Percentiles rank a stretch among this genome's conserved stretches.
phyloP scores from a whole-genome alignment of 2,888 invertebrate genomes.

The Agrotis exclamationis region DNA sequence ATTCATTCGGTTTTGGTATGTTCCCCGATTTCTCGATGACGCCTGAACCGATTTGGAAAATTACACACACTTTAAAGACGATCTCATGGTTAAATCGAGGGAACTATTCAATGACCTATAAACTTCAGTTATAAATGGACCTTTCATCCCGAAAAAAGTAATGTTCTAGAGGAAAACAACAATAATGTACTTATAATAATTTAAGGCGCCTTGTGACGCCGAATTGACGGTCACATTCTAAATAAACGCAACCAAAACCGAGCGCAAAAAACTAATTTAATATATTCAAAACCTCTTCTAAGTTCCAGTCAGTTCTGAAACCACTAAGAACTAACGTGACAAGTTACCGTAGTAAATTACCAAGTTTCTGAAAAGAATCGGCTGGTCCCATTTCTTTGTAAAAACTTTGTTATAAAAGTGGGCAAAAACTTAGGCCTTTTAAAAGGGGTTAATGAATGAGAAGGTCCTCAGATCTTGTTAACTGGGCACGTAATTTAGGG shows the following conservation, averaged over 20 bases:
- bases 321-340: conserved; percentile 46
- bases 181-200: too few relatives aligned
- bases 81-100: too few relatives aligned
- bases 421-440: conserved; percentile 38
- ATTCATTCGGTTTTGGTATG: too few relatives aligned
- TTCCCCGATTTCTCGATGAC: too few relatives aligned
- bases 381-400: conserved; percentile 46
- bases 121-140: too few relatives aligned
- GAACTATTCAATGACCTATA: too few relatives aligned
- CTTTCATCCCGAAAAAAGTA: too few relatives aligned
- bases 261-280: background rate
- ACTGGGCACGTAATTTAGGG: conserved; percentile 42
- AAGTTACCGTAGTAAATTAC: conserved; percentile 60
- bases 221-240: too few relatives aligned
- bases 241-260: background rate
- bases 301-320: conserved; percentile 36
- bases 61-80: too few relatives aligned
- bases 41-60: too few relatives aligned
- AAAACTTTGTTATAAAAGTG: conserved; percentile 44
- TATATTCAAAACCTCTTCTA: conserved; percentile 35
- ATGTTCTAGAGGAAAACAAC: too few relatives aligned
- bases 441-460: conserved; percentile 54
- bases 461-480: conserved; percentile 23
- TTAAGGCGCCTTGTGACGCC: too few relatives aligned
- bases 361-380: conserved; percentile 55